Conservation (phyloP, 2,113 vertebrate species). For the Indicator maculatus region DNA sequence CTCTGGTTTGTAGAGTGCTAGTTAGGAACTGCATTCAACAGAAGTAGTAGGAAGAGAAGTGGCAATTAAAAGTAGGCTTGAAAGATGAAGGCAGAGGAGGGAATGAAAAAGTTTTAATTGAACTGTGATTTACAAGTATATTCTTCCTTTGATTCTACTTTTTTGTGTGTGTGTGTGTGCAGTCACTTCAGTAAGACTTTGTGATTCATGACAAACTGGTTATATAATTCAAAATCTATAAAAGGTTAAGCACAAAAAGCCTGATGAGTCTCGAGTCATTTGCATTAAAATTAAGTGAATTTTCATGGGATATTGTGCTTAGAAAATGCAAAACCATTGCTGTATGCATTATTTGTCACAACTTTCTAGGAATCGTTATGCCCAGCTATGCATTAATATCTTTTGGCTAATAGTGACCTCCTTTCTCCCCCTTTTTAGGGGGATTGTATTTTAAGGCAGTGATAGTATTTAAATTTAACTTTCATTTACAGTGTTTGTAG, state of each 20-base stretch:
- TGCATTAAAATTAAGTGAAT: conserved; percentile 49
- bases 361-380: neutral
- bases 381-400: neutral
- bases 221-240: conserved; percentile 69
- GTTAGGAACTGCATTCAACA: neutral
- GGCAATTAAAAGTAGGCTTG: neutral
- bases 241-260: conserved; percentile 60
- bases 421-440: neutral
- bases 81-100: conserved; percentile 7
- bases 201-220: conserved; percentile 60
- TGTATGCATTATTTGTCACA: neutral
- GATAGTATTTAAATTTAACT: conserved; percentile 15
- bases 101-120: neutral
- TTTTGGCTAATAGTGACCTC: neutral
- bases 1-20: neutral
- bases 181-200: conserved; percentile 31
- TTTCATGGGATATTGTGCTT: conserved; percentile 16
- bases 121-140: neutral
- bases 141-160: neutral
- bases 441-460: neutral
- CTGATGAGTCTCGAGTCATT: conserved; percentile 63
- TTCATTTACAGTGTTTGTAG: neutral
- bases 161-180: neutral
- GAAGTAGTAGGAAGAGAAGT: neutral
- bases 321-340: conserved; percentile 1